Percentiles rank a stretch among this genome's conserved stretches.
Evolutionary conservation across 2,113 vertebrate genomes (phyloP).

Genomic region (Ondatra zibethicus): DNA sequence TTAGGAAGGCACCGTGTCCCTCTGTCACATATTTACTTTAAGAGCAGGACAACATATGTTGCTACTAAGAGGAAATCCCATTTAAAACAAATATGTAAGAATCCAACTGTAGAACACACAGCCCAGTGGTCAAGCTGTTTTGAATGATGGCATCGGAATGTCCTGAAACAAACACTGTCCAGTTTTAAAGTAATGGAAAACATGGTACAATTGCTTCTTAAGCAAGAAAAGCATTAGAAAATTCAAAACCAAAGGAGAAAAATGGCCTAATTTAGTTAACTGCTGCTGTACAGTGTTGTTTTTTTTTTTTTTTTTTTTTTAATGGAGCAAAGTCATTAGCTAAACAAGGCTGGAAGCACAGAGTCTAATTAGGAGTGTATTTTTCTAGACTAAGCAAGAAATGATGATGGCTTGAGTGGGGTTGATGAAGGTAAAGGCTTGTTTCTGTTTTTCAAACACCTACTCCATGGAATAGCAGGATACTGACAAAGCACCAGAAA

Average conservation of each 20-base stretch:
- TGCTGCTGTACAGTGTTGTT: neutral
- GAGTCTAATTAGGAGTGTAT: neutral
- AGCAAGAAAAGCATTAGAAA: neutral
- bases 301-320: neutral
- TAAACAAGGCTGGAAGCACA: neutral
- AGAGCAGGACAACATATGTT: neutral
- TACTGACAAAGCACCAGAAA: neutral
- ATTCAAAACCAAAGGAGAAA: neutral
- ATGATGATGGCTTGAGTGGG: neutral
- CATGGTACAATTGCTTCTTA: neutral
- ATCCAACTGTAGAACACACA: neutral
- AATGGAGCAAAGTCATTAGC: neutral
- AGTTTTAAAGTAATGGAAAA: neutral
- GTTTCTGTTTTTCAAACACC: neutral
- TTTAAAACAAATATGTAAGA: neutral
- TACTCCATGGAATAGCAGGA: neutral
- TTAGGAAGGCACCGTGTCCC: neutral
- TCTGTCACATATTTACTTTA: neutral
- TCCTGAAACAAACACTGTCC: neutral
- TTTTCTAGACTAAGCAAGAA: neutral
- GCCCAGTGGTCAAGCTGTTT: neutral
- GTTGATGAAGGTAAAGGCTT: neutral
- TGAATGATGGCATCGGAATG: neutral
- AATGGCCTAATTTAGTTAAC: neutral
- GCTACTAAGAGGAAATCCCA: neutral